Evolutionary conservation across 2,797 vertebrate genomes (phyloP), one percentile per base, ranked within the genome.

Genomic region (Gorsachius magnificus): DNA sequence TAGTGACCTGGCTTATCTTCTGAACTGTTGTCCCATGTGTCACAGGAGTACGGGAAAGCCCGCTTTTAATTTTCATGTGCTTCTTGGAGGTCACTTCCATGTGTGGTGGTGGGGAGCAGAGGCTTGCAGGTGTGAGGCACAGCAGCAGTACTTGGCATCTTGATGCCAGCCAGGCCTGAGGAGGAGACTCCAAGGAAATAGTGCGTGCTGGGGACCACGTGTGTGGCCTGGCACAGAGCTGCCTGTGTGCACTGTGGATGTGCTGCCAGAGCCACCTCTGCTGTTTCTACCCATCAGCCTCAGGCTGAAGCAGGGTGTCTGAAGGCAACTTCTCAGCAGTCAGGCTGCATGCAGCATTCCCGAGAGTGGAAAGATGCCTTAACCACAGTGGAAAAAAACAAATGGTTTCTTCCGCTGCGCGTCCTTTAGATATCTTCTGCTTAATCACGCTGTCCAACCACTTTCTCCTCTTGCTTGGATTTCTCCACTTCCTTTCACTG

Each of bases 241-340:
- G 63, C 21, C 86, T 65, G 71, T 0, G 5, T 10, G 8, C 9
- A 1, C 58, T 50, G 63, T 10, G 46, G 58, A 56, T 1, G 2
- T 53, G 72, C 60, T 53, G 38, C 63, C 68, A 65, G 61, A 68
- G 66, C 46, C 58, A 18, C 70, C 70, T 75, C 21, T 16, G 4
- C 21, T 10, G 2, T 29, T 68, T 61, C 50, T n/a, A 4, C 24
- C 6, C 5, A 0, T 22, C 1, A 1, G 53, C 56, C 64, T 70
- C 48, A 18, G 69, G n/a, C 31, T 18, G n/a, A 64, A 85, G 45
- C 41, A 18, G 18, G 24, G 9, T 1, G 0, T 58, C 56, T 53
- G n/a, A 60, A 58, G 43, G 65, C 38, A 63, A 4, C 29, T 87
- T 31, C 61, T 35, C 1, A 1, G 56, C 48, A 66, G 46, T 7